phyloP scores from a whole-genome alignment of 2,888 invertebrate species.

The Epinotia ramella region DNA sequence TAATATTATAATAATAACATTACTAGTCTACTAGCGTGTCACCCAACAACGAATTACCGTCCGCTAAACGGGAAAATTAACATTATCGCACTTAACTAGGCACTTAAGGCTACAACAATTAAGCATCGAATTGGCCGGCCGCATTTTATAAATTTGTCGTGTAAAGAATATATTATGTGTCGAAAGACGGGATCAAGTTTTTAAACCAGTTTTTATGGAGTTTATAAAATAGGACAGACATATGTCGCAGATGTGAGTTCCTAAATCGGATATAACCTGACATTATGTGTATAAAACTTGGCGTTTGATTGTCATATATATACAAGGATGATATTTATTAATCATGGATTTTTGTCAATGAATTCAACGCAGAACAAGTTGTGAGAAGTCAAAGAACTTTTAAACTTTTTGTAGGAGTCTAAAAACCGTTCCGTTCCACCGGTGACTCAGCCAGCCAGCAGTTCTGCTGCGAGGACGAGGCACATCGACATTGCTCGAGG shows the following conservation, averaged over 20 bases:
- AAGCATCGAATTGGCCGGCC: neutral
- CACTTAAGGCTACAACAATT: neutral
- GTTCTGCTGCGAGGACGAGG: too few species aligned
- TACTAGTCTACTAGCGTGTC: slow-evolving; percentile 26
- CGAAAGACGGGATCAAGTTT: slow-evolving; percentile 28
- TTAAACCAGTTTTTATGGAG: slow-evolving; percentile 13
- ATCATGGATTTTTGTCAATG: slow-evolving; percentile 8
- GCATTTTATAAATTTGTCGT: neutral
- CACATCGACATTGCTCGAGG: too few species aligned
- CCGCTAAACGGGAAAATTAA: neutral
- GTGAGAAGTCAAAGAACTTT: slow-evolving; percentile 19
- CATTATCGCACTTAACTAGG: slow-evolving; percentile 15
- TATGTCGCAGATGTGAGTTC: slow-evolving; percentile 20
- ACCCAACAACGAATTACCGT: slow-evolving; percentile 12
- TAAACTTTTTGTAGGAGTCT: neutral
- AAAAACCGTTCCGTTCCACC: too few species aligned
- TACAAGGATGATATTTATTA: slow-evolving; percentile 25
- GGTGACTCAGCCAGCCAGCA: too few species aligned
- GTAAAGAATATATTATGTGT: slow-evolving; percentile 10
- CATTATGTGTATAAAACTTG: slow-evolving; percentile 19
- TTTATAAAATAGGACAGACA: slow-evolving; percentile 31
- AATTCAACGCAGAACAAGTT: slow-evolving; percentile 3
- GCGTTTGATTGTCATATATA: slow-evolving; percentile 26
- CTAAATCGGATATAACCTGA: slow-evolving; percentile 25
- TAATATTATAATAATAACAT: slow-evolving; percentile 26